These are phyloP conservation scores for Anthophora plumipes DNA, from an alignment of 2,888 invertebrate genomes.

Conservation along the genomic window DNA sequence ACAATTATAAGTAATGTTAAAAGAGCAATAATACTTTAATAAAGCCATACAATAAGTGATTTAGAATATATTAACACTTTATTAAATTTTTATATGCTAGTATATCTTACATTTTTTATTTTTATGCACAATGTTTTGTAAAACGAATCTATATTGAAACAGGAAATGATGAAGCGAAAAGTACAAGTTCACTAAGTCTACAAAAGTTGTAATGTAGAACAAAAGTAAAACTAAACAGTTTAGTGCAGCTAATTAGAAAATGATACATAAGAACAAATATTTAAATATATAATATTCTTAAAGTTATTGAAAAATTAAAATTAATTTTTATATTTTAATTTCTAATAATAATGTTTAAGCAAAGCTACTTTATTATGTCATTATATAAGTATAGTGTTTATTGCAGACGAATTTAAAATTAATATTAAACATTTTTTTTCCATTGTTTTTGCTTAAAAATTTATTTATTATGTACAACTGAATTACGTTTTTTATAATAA, in stretches of 20 bases:
- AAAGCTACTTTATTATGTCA: constrained; percentile 8
- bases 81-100: constrained; percentile 38
- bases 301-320: constrained; percentile 14
- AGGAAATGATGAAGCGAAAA: constrained; percentile 60
- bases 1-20: constrained; percentile 16
- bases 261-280: constrained; percentile 37
- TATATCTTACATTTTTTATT: constrained; percentile 41
- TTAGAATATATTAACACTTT: constrained; percentile 32
- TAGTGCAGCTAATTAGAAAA: constrained; percentile 63
- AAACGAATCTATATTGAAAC: constrained; percentile 37
- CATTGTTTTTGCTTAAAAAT: constrained; percentile 2
- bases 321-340: constrained; percentile 24
- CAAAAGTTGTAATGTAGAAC: constrained; percentile 66
- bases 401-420: constrained; percentile 15
- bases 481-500: constrained; percentile 25
- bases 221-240: constrained; percentile 57
- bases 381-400: constrained; percentile 15
- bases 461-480: constrained; percentile 34
- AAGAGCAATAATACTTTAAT: constrained; percentile 18
- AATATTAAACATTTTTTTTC: constrained; percentile 11
- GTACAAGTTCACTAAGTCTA: constrained; percentile 68
- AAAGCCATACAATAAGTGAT: constrained; percentile 21
- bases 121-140: constrained; percentile 49
- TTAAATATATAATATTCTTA: constrained; percentile 15
- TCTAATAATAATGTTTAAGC: constrained; percentile 7